Evolutionary conservation across 2,113 vertebrate species (phyloP).

Genomic region (Gallinago jamesoni): DNA sequence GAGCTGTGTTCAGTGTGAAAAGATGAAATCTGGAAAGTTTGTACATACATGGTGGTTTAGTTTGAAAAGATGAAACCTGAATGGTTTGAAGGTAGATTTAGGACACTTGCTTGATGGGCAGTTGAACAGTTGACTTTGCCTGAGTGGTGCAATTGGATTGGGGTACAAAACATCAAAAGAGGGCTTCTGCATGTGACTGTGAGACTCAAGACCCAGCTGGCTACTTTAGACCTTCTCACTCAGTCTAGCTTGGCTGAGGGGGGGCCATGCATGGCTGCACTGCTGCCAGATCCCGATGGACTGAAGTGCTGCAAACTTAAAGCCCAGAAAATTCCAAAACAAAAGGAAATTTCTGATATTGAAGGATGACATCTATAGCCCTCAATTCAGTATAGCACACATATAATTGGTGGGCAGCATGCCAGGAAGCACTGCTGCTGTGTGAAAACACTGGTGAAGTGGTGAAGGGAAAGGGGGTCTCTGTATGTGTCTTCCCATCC

Average conservation of each 20-base stretch:
- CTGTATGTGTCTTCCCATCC: not conserved
- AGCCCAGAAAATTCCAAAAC: not conserved
- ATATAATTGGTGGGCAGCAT: accelerated
- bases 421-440: not conserved
- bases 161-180: not conserved
- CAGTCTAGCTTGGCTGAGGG: not conserved
- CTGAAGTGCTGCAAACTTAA: not conserved
- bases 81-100: not conserved
- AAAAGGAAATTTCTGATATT: not conserved
- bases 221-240: not conserved
- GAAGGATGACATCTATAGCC: not conserved
- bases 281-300: not conserved
- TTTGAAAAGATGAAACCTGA: not conserved
- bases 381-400: not conserved
- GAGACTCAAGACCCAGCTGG: not conserved
- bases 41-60: not conserved
- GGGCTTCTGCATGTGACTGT: not conserved
- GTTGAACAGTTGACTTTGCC: not conserved
- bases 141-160: not conserved
- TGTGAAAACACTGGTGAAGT: not conserved
- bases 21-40: not conserved
- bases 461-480: not conserved
- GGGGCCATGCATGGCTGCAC: not conserved
- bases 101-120: not conserved
- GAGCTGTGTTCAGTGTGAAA: not conserved